A percentile compares a stretch with the other conserved stretches of the same genome.
Evolutionary conservation across 2,113 vertebrate genomes (phyloP).

Genomic region (Cephalopterus ornatus): DNA sequence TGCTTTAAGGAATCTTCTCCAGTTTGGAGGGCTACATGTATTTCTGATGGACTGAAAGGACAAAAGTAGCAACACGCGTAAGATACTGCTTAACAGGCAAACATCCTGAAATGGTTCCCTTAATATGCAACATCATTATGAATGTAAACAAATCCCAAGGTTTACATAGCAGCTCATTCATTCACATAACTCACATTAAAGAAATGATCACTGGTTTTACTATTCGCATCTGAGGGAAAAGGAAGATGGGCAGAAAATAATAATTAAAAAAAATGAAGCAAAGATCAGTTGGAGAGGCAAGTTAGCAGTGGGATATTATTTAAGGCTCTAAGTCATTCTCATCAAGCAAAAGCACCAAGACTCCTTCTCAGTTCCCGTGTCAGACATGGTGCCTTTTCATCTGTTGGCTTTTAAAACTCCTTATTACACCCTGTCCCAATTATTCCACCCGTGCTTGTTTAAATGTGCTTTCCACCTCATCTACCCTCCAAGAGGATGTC

Average conservation of each 20-base stretch:
- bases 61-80: neutral
- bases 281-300: neutral
- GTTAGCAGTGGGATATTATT: neutral
- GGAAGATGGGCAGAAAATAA: neutral
- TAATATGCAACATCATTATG: neutral
- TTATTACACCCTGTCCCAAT: neutral
- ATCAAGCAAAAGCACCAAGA: neutral
- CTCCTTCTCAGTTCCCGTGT: neutral
- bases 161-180: neutral
- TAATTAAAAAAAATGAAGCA: neutral
- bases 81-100: neutral
- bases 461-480: neutral
- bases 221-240: neutral
- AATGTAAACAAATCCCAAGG: neutral
- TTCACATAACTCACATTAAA: neutral
- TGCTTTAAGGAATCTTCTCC: constrained; percentile 12
- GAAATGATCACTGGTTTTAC: neutral
- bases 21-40: neutral
- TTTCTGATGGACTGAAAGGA: neutral
- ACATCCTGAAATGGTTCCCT: neutral
- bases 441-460: neutral
- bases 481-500: neutral
- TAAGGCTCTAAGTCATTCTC: neutral
- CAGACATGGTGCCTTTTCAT: neutral
- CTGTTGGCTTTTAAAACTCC: neutral